Evolutionary conservation across 1,140 invertebrate species (phyloP).

Genomic region (Cotesia glomerata): DNA sequence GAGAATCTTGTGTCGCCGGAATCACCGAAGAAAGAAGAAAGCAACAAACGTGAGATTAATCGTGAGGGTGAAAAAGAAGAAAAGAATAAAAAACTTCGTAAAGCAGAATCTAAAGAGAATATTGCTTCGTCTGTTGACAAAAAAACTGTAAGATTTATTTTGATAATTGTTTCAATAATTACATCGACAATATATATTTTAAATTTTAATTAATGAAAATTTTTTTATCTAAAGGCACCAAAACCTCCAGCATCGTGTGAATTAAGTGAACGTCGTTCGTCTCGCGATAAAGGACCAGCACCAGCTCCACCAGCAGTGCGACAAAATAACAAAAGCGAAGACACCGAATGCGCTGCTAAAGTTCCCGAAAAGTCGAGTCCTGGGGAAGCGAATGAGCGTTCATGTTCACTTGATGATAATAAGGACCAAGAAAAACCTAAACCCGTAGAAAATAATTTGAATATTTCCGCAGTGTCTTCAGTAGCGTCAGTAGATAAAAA

Average conservation of each 20-base stretch:
- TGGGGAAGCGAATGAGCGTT: slow-evolving; percentile 17
- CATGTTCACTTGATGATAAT: not conserved
- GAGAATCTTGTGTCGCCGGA: slow-evolving; percentile 50
- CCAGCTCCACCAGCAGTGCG: slow-evolving; percentile 60
- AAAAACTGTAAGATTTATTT: slow-evolving; percentile 57
- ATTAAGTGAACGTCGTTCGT: slow-evolving; percentile 52
- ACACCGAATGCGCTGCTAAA: slow-evolving; percentile 46
- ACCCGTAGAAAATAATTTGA: not conserved
- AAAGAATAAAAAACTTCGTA: slow-evolving; percentile 61
- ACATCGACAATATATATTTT: not conserved
- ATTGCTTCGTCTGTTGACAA: slow-evolving; percentile 60
- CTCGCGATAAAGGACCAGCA: slow-evolving; percentile 65
- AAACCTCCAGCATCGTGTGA: slow-evolving; percentile 56
- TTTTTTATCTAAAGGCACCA: slow-evolving; percentile 49
- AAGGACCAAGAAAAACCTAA: not conserved
- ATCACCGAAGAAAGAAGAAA: slow-evolving; percentile 55
- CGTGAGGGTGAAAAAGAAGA: slow-evolving; percentile 62
- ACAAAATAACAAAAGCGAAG: slow-evolving; percentile 51
- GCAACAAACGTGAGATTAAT: slow-evolving; percentile 60
- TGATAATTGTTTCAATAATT: slow-evolving; percentile 20
- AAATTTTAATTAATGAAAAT: slow-evolving; percentile 19
- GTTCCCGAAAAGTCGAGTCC: slow-evolving; percentile 37
- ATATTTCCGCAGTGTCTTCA: not conserved
- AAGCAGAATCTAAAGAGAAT: slow-evolving; percentile 61
- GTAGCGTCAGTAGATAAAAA: not conserved